phyloP scores from a whole-genome alignment of 1,140 invertebrate genomes.

The Drosophila kurseongensis region DNA sequence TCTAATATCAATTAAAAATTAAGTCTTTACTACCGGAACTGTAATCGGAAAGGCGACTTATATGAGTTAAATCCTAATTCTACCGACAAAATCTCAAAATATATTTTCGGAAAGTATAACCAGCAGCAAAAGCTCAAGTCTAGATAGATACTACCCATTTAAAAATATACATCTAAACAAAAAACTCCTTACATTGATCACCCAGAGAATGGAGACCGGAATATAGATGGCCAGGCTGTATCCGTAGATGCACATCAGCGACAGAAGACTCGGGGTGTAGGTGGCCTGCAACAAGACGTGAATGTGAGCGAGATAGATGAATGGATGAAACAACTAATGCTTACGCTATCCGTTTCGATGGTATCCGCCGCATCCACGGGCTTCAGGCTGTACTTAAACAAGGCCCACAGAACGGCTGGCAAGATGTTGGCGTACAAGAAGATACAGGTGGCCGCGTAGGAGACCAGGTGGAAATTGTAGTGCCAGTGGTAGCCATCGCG shows the following conservation, averaged over 20 bases:
- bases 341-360: slow-evolving; percentile 83
- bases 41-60: too few relatives aligned
- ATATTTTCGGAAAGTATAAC: too few relatives aligned
- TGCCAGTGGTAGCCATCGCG: slow-evolving; percentile 91
- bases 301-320: slow-evolving; percentile 28
- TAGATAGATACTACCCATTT: background rate
- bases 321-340: slow-evolving; percentile 13
- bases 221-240: slow-evolving; percentile 98
- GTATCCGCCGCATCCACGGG: slow-evolving; percentile 87
- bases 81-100: background rate
- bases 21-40: too few relatives aligned
- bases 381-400: slow-evolving; percentile 92
- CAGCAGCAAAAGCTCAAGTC: too few relatives aligned
- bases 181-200: slow-evolving; percentile 86
- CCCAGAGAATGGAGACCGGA: slow-evolving; percentile 97
- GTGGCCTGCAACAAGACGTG: slow-evolving; percentile 85
- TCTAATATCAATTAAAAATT: background rate
- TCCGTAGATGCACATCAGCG: slow-evolving; percentile 96
- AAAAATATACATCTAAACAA: too few relatives aligned
- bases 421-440: slow-evolving; percentile 95
- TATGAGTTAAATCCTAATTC: too few relatives aligned
- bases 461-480: slow-evolving; percentile 97
- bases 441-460: slow-evolving; percentile 95
- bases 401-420: slow-evolving; percentile 92
- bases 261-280: slow-evolving; percentile 89